Percentiles rank a stretch among this genome's conserved stretches.
These are phyloP conservation scores for Hirundo rustica DNA, from an alignment of 2,797 vertebrate genomes.

Conservation along the genomic window DNA sequence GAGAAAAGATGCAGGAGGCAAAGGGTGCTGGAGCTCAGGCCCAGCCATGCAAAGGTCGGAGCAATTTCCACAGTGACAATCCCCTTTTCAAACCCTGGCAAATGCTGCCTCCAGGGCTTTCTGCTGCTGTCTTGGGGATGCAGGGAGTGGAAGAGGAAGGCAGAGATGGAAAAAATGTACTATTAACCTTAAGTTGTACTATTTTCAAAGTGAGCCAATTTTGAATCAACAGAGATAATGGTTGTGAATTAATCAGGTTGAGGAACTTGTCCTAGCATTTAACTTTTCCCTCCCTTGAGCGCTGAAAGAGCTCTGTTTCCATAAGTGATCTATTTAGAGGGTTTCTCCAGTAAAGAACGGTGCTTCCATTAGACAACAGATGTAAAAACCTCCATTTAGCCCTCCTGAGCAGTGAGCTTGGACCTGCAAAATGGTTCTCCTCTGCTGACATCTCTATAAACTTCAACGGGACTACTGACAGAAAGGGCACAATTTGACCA, in stretches of 20 bases:
- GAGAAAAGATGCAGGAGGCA: background rate
- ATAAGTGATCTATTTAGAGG: background rate
- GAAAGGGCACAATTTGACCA: background rate
- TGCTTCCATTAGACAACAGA: background rate
- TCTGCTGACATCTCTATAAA: background rate
- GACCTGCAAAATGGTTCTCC: background rate
- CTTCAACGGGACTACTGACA: background rate
- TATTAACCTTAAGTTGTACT: background rate
- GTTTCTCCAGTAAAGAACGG: background rate
- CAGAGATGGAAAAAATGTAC: background rate
- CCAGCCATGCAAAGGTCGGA: accelerated
- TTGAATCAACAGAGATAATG: background rate
- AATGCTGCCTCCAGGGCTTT: background rate
- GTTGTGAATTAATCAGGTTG: background rate
- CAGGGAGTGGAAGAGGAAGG: background rate
- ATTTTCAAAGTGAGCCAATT: background rate
- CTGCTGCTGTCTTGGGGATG: background rate
- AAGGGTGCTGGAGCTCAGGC: background rate
- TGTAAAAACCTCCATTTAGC: background rate
- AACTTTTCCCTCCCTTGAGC: background rate
- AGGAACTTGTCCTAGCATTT: background rate
- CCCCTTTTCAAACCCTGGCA: background rate
- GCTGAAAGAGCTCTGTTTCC: background rate
- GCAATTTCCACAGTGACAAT: accelerated
- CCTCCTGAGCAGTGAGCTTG: background rate